Evolutionary conservation across 2,797 vertebrate genomes (phyloP).

Genomic region (Catharus ustulatus): DNA sequence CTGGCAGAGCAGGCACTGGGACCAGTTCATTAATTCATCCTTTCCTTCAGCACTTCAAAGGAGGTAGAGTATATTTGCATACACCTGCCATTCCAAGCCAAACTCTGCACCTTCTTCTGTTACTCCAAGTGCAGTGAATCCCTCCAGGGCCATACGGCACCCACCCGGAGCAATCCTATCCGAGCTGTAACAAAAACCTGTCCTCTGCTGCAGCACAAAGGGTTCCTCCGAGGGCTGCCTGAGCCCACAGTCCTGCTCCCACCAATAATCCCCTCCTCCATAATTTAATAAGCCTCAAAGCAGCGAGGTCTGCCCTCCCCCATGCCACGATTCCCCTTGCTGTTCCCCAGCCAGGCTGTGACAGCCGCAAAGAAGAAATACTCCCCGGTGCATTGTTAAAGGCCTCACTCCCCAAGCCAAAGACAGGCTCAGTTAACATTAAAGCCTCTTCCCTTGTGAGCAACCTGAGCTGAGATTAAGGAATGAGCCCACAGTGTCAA

Average conservation of each 20-base stretch:
- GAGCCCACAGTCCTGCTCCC: slow-evolving; percentile 37
- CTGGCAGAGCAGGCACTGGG: not conserved
- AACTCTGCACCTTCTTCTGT: not conserved
- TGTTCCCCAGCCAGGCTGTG: slow-evolving; percentile 11
- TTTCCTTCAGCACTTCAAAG: not conserved
- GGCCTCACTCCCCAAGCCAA: slow-evolving; percentile 48
- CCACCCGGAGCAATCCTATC: not conserved
- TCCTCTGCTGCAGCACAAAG: slow-evolving; percentile 33
- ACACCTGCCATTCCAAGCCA: not conserved
- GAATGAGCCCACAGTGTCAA: slow-evolving; percentile 59
- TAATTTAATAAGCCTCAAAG: slow-evolving; percentile 10
- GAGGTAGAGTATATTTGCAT: not conserved
- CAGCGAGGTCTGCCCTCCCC: not conserved
- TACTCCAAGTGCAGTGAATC: not conserved
- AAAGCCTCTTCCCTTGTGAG: slow-evolving; percentile 55
- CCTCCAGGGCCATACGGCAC: not conserved
- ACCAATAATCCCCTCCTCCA: slow-evolving; percentile 50
- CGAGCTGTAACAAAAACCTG: not conserved
- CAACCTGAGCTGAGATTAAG: slow-evolving; percentile 66
- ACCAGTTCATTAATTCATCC: not conserved
- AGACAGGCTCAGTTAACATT: slow-evolving; percentile 57
- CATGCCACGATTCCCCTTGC: not conserved
- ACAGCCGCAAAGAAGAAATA: slow-evolving; percentile 3
- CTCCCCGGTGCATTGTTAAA: slow-evolving; percentile 43
- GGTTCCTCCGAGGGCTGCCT: not conserved